phyloP scores from a whole-genome alignment of 2,797 vertebrate species.

The Argya squamiceps region DNA sequence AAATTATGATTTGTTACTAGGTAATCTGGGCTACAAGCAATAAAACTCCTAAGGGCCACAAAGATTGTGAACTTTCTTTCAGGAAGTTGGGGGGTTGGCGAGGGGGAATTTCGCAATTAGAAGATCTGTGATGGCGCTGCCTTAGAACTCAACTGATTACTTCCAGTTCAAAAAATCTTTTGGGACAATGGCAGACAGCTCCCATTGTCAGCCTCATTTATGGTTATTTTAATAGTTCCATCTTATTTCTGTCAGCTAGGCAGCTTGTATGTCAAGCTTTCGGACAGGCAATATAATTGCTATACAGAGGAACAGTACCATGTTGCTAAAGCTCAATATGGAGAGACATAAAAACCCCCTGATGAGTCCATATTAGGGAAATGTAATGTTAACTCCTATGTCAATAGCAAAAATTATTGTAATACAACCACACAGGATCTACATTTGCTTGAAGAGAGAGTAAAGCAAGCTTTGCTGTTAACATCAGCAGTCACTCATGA shows the following conservation, averaged over 20 bases:
- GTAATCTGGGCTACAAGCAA: background rate
- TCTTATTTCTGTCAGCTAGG: slow-evolving; percentile 70
- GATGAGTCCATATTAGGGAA: slow-evolving; percentile 17
- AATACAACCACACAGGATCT: background rate
- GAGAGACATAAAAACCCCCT: slow-evolving; percentile 29
- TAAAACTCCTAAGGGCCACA: background rate
- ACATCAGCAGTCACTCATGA: background rate
- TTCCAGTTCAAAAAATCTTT: slow-evolving; percentile 86
- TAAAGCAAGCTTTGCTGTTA: background rate
- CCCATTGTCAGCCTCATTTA: slow-evolving; percentile 80
- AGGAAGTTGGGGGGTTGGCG: background rate
- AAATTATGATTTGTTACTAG: background rate
- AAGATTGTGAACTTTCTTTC: slow-evolving; percentile 35
- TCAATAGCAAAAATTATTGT: slow-evolving; percentile 28
- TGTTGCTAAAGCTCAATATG: background rate
- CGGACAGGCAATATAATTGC: slow-evolving; percentile 40
- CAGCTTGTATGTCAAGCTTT: slow-evolving; percentile 55
- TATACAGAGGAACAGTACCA: slow-evolving; percentile 22
- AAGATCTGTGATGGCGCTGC: slow-evolving; percentile 66
- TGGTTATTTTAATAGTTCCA: slow-evolving; percentile 80
- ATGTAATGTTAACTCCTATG: slow-evolving; percentile 20
- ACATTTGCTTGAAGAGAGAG: background rate
- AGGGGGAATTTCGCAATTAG: slow-evolving; percentile 61
- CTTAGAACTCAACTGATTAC: slow-evolving; percentile 80
- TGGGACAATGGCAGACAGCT: slow-evolving; percentile 80